A percentile compares a stretch with the other conserved stretches of the same genome.
Evolutionary conservation across 2,113 vertebrate genomes (phyloP).

Genomic region (Trichechus manatus): DNA sequence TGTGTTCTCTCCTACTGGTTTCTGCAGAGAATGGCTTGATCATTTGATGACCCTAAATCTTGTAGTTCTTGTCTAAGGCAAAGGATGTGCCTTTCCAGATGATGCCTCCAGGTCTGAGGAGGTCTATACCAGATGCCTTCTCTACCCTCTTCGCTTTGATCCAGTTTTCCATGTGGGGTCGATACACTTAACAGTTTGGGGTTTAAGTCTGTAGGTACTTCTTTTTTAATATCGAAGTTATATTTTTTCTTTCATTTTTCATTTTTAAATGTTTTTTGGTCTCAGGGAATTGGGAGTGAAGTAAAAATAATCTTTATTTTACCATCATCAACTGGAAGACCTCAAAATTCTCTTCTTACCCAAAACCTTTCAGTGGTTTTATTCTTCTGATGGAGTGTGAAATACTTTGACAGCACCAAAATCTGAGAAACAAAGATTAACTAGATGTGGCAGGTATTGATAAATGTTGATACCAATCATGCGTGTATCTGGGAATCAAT

Average conservation of each 20-base stretch:
- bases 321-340: neutral
- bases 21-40: neutral
- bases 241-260: neutral
- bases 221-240: neutral
- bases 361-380: neutral
- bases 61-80: neutral
- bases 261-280: neutral
- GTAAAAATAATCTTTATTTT: conserved; percentile 24
- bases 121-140: neutral
- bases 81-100: neutral
- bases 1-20: neutral
- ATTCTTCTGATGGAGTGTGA: neutral
- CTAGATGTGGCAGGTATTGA: neutral
- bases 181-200: neutral
- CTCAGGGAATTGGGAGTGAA: neutral
- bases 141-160: neutral
- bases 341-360: neutral
- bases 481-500: neutral
- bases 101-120: neutral
- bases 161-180: neutral
- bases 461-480: neutral
- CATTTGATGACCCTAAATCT: neutral
- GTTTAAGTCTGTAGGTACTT: neutral
- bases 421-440: neutral
- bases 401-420: neutral